phyloP scores from a whole-genome alignment of 2,113 vertebrate species.

The Sorex fumeus region DNA sequence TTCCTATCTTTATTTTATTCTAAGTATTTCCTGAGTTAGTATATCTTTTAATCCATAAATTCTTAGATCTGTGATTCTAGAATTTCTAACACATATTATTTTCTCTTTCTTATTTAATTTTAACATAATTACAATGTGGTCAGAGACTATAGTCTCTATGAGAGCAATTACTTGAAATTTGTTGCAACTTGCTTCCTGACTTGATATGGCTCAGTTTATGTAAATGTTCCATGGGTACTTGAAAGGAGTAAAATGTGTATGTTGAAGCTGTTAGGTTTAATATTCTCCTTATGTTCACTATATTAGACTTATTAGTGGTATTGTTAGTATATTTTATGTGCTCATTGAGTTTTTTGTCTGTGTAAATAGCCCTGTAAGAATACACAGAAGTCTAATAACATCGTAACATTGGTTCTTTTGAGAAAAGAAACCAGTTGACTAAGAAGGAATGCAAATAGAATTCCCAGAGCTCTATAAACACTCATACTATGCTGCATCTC shows the following conservation, averaged over 20 bases:
- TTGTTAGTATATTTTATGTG: slow-evolving; percentile 34
- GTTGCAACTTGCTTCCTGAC: not conserved
- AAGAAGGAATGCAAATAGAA: not conserved
- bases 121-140: not conserved
- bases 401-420: not conserved
- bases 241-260: slow-evolving; percentile 34
- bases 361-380: not conserved
- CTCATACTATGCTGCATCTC: not conserved
- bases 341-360: not conserved
- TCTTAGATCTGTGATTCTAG: slow-evolving; percentile 32
- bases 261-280: not conserved
- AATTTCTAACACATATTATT: not conserved
- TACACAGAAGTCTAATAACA: not conserved
- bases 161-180: not conserved
- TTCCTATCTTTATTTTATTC: slow-evolving; percentile 26
- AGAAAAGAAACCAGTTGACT: not conserved
- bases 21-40: slow-evolving; percentile 8
- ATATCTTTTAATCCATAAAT: not conserved
- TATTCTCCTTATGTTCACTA: not conserved
- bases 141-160: not conserved
- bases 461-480: not conserved
- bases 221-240: not conserved
- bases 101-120: not conserved
- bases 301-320: slow-evolving; percentile 2
- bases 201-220: not conserved